Percentiles rank a stretch among this genome's conserved stretches.
Evolutionary conservation across 2,797 vertebrate genomes (phyloP).

Genomic region (Iguana delicatissima): DNA sequence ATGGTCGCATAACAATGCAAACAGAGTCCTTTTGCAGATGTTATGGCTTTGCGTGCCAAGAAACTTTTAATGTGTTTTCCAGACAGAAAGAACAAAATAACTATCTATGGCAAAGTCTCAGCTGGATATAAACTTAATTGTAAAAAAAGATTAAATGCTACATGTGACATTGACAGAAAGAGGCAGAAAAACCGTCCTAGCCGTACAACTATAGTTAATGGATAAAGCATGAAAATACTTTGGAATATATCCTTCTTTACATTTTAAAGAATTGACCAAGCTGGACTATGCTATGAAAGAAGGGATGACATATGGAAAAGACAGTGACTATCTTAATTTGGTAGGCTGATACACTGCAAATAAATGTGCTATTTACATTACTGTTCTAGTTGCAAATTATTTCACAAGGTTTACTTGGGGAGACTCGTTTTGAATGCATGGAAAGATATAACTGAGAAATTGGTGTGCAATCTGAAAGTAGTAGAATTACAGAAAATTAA

Average conservation of each 20-base stretch:
- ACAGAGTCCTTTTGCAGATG: background rate
- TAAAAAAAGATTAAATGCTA: slow-evolving; percentile 1
- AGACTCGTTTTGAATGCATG: background rate
- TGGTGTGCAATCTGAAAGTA: background rate
- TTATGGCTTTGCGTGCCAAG: background rate
- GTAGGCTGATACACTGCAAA: background rate
- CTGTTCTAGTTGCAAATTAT: background rate
- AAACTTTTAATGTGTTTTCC: background rate
- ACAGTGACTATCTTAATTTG: background rate
- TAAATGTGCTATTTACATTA: background rate
- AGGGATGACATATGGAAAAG: background rate
- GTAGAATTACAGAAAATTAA: background rate
- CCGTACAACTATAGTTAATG: background rate
- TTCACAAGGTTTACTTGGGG: background rate
- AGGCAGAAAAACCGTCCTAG: background rate
- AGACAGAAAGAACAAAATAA: background rate
- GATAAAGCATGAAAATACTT: background rate
- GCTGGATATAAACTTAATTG: background rate
- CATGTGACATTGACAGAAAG: background rate
- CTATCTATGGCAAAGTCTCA: background rate
- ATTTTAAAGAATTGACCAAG: background rate
- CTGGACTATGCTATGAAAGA: background rate
- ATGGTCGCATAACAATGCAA: background rate
- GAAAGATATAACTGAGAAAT: background rate
- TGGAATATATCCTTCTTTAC: background rate